Conservation (phyloP, 1,140 invertebrate genomes). For the Colletes latitarsis region DNA sequence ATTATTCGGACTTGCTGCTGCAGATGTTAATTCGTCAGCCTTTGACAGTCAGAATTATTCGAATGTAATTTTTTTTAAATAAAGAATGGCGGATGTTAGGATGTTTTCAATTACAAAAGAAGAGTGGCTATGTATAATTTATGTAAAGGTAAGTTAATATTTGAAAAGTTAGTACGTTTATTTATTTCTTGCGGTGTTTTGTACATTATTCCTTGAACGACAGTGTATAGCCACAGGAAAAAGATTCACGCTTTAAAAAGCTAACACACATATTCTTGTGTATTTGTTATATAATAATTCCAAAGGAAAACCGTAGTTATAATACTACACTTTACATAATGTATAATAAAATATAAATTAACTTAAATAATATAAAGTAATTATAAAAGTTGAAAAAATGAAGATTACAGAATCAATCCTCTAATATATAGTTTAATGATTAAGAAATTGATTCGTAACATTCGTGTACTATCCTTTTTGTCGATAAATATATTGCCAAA, state of each 20-base stretch:
- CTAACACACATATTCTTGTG: not conserved
- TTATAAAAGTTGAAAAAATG: not conserved
- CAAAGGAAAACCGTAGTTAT: slow-evolving; percentile 36
- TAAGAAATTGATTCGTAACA: not conserved
- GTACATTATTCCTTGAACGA: slow-evolving; percentile 16
- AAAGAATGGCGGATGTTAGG: not conserved
- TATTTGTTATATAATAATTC: slow-evolving; percentile 29
- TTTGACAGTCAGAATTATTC: not conserved
- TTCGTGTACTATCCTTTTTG: not conserved
- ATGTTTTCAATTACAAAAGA: slow-evolving; percentile 2
- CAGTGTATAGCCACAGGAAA: not conserved
- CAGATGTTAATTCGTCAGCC: not conserved
- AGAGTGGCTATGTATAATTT: slow-evolving; percentile 12
- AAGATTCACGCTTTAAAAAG: slow-evolving; percentile 1
- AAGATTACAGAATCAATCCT: not conserved
- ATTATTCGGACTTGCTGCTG: not conserved
- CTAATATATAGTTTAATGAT: not conserved
- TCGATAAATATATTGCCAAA: slow-evolving; percentile 27
- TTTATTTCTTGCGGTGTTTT: slow-evolving; percentile 19
- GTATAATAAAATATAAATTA: slow-evolving; percentile 12
- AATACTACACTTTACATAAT: slow-evolving; percentile 2
- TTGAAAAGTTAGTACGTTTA: slow-evolving; percentile 24
- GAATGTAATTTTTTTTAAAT: not conserved
- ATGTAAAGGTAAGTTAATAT: slow-evolving; percentile 2
- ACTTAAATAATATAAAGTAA: not conserved